Evolutionary conservation across 2,888 invertebrate species (phyloP).

Genomic region (Bombyx huttoni): DNA sequence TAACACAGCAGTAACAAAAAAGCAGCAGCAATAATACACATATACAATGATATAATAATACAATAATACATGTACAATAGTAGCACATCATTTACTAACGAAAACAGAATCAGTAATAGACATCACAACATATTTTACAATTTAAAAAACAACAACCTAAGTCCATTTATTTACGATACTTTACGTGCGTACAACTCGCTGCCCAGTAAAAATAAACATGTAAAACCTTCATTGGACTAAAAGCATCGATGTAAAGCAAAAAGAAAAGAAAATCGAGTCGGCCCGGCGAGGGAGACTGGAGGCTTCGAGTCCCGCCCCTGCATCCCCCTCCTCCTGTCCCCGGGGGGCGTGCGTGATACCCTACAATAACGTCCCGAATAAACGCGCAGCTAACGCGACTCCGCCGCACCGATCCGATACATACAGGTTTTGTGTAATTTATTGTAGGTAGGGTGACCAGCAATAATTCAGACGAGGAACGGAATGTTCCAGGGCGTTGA

Average conservation of each 20-base stretch:
- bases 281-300: slow-evolving; percentile 2
- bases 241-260: slow-evolving; percentile 6
- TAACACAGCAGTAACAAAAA: no score
- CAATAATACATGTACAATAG: no score
- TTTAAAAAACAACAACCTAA: neutral
- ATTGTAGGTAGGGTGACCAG: slow-evolving; percentile 4
- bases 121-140: neutral
- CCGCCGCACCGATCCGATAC: neutral
- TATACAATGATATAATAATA: no score
- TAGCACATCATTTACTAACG: no score
- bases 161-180: neutral
- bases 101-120: no score
- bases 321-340: slow-evolving; percentile 3
- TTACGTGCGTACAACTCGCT: slow-evolving; percentile 1
- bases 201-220: slow-evolving; percentile 3
- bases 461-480: neutral
- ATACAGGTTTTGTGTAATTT: slow-evolving; percentile 5
- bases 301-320: slow-evolving; percentile 8
- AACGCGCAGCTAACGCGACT: neutral
- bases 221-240: slow-evolving; percentile 2
- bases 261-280: neutral
- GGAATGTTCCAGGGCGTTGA: neutral
- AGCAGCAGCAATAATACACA: no score
- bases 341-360: neutral
- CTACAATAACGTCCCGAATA: neutral